phyloP scores from a whole-genome alignment of 2,113 vertebrate genomes.

The Albula glossodonta region DNA sequence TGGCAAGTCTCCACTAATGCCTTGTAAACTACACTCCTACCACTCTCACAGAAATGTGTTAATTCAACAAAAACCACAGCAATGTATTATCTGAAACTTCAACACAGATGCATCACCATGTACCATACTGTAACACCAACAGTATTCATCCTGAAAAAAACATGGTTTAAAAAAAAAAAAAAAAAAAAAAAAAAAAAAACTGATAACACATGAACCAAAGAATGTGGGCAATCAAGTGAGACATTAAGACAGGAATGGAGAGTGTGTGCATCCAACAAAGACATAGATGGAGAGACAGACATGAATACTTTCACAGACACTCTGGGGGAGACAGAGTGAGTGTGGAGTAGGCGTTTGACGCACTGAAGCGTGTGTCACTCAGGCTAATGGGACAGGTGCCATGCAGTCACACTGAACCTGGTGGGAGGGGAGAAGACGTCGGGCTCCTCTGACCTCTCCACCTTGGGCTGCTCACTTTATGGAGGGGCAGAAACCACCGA shows the following conservation, averaged over 20 bases:
- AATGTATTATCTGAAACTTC: not conserved
- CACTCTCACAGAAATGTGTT: not conserved
- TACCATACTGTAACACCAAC: not conserved
- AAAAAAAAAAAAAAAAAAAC: too few species aligned
- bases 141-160: not conserved
- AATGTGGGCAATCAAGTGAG: not conserved
- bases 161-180: too few species aligned
- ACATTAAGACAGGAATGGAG: not conserved
- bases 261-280: not conserved
- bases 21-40: not conserved
- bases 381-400: not conserved
- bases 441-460: constrained; percentile 63
- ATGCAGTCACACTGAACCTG: constrained; percentile 59
- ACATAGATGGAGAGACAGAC: not conserved
- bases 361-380: constrained; percentile 3
- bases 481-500: not conserved
- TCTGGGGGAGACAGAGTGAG: not conserved
- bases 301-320: not conserved
- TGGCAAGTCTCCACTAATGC: not conserved
- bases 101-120: not conserved
- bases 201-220: not conserved
- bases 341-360: not conserved
- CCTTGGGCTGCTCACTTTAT: constrained; percentile 67
- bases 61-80: not conserved
- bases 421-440: constrained; percentile 70